Conservation (phyloP, 2,113 vertebrate genomes). For the Scomber colias region DNA sequence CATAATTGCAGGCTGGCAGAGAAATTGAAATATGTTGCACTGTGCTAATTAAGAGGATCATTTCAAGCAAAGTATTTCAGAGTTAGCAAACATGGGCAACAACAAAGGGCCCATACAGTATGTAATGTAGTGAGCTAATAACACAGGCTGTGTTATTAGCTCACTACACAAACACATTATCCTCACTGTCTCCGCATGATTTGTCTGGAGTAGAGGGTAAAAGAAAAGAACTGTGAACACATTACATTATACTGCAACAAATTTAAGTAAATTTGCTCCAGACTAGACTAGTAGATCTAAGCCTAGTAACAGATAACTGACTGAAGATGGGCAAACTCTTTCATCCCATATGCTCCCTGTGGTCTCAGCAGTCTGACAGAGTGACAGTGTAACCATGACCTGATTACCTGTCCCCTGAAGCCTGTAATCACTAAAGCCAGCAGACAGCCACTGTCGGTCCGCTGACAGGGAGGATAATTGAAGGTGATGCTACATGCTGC, state of each 20-base stretch:
- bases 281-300: not conserved
- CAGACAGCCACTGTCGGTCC: constrained; percentile 60
- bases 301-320: constrained; percentile 11
- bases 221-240: not conserved
- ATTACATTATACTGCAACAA: not conserved
- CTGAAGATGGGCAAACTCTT: constrained; percentile 38
- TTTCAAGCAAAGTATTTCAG: too few species aligned
- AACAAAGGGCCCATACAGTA: not conserved
- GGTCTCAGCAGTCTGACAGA: constrained; percentile 63
- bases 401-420: constrained; percentile 80
- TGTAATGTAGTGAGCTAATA: not conserved
- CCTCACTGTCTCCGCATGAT: not conserved
- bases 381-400: constrained; percentile 72
- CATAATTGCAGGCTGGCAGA: not conserved
- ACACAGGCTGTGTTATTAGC: not conserved
- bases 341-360: constrained; percentile 54
- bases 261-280: not conserved
- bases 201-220: not conserved
- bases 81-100: not conserved
- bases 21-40: too few species aligned
- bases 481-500: constrained; percentile 73
- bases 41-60: too few species aligned
- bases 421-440: constrained; percentile 78
- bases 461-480: constrained; percentile 74
- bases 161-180: not conserved